Evolutionary conservation across 2,888 invertebrate genomes (phyloP), one percentile per base, ranked within the genome.

Genomic region (Stramonita haemastoma): DNA sequence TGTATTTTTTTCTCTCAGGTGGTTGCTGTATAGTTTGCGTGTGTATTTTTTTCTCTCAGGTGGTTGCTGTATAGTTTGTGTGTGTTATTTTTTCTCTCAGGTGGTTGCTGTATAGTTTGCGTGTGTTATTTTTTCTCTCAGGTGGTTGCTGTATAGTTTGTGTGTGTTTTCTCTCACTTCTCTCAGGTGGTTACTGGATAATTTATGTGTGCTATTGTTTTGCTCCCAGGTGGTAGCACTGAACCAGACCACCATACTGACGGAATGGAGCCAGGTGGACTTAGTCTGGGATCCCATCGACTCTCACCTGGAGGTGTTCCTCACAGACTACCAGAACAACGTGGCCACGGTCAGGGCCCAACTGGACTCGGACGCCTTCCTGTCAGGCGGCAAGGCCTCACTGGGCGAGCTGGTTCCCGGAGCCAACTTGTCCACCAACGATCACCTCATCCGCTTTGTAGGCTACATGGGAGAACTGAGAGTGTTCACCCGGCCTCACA

Each of bases 401-500:
- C 84, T 84, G 36, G 84, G 84, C 0, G 29, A 84, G 57, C 56
- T 84, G 57, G 8, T 84, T 15, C 84, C 84, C 15, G 29, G 17
- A 2, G 84, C 57, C 36, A 22, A 11, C n/a, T 29, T 84, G 36
- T 84, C 84, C 84, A 84, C 84, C 56, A 57, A 84, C 84, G 84
- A 57, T 57, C 84, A 84, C 57, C 84, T 84, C 84, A 57, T 8
- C 57, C 22, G 13, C 57, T 84, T 84, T n/a, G 84, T 84, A 29
- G 84, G 84, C 57, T 84, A 84, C 84, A 84, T 84, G 84, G 84
- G 56, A 57, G 84, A 84, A 57, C 84, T 84, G 84, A 84, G 84
- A 57, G 26, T 84, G 29, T 84, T 15, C 84, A 84, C 56, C 84
- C 84, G 84, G 1, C 84, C 84, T 57, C 84, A 84, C 84, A 84